Evolutionary conservation across 2,888 invertebrate species (phyloP), one percentile per base, ranked within the genome.

Genomic region (Thereva unica): DNA sequence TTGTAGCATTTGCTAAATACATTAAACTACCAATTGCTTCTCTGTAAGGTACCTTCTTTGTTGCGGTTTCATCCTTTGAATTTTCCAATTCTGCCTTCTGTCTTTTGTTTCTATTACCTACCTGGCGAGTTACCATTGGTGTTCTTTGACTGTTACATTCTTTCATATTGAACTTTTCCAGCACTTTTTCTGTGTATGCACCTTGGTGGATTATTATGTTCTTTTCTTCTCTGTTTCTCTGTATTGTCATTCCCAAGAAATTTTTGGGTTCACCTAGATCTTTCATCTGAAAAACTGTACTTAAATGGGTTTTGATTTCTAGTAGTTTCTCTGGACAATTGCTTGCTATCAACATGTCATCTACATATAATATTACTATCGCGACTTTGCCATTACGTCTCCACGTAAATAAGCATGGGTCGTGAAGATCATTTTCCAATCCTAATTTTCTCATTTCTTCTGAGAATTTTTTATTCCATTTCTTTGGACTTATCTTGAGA

Each of bases 301-400:
- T n/a, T n/a, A n/a, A n/a, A n/a, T n/a, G n/a, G n/a, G n/a, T n/a
- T n/a, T n/a, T n/a, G n/a, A n/a, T n/a, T n/a, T n/a, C n/a, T 8
- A 34, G 34, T 34, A 23, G 23, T 7, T 35, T 12, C 5, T 8
- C 2, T 3, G 5, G 4, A 8, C 2, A 4, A 34, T 52, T 52
- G 9, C 52, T 52, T 5, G 34, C 34, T 52, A 52, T 12, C 23
- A 52, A 6, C 34, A 52, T 52, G 9, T 52, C 52, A 8, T 52
- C 52, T 10, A 52, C 52, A 34, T 52, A 52, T 4, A 52, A 5
- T 6, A 52, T 5, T 34, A 52, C 6, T 5, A 52, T 52, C 4
- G 35, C 5, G 35, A 12, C 12, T 34, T 23, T 52, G 12, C 35
- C 34, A 23, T 23, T 34, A 34, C 9, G n/a, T n/a, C n/a, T n/a